Conservation (phyloP, 2,797 vertebrate species). For the Luscinia luscinia region DNA sequence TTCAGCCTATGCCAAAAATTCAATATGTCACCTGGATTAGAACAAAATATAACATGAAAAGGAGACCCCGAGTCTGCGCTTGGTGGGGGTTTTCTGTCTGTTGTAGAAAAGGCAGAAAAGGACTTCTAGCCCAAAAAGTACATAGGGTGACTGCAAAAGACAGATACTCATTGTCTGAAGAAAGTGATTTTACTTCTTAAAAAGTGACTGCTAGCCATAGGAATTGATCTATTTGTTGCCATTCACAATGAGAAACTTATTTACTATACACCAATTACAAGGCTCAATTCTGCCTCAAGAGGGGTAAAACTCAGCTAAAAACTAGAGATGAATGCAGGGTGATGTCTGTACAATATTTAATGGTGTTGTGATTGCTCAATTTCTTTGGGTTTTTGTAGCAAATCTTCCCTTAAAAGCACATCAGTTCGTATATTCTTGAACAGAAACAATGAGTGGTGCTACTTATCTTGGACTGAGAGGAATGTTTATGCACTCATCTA, state of each 20-base stretch:
- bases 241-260: background rate
- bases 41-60: background rate
- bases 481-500: background rate
- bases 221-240: background rate
- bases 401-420: background rate
- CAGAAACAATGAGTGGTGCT: background rate
- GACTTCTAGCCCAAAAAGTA: background rate
- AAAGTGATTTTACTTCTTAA: background rate
- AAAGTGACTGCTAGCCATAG: background rate
- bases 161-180: background rate
- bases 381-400: background rate
- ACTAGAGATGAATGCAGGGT: background rate
- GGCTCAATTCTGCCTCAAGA: background rate
- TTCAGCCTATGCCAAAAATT: background rate
- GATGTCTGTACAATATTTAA: background rate
- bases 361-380: background rate
- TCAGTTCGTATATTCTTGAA: background rate
- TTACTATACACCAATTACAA: background rate
- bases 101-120: background rate
- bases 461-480: background rate
- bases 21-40: background rate
- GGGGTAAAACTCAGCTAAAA: background rate
- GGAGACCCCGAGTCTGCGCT: background rate
- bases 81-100: fast-evolving
- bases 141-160: background rate